Percentiles rank a stretch among this genome's conserved stretches.
Conservation (phyloP, 2,888 invertebrate species). For the Hipparchia sbordonii region DNA sequence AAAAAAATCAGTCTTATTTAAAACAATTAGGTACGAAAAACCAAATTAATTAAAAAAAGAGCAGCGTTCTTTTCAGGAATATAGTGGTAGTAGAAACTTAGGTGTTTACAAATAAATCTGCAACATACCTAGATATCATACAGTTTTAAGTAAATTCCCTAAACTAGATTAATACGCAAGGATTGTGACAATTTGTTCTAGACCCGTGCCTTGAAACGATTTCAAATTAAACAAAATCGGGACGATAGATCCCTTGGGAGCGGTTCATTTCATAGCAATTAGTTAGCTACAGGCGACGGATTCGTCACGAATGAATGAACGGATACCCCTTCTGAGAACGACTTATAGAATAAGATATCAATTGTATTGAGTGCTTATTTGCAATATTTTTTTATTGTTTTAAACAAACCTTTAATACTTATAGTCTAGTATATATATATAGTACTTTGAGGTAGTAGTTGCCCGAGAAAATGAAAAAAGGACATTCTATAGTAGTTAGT, state of each 20-base stretch:
- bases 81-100: too few species aligned
- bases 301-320: conserved; percentile 79
- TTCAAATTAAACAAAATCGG: conserved; percentile 75
- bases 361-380: not conserved
- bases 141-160: not conserved
- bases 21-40: too few species aligned
- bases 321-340: conserved; percentile 70
- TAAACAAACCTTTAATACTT: too few species aligned
- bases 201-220: conserved; percentile 22
- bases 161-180: not conserved
- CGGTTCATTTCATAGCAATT: conserved; percentile 81
- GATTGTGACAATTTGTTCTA: conserved; percentile 18
- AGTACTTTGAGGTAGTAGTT: too few species aligned
- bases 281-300: conserved; percentile 76
- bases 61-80: too few species aligned
- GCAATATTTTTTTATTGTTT: not conserved
- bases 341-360: conserved; percentile 44
- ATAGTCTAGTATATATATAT: too few species aligned
- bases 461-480: too few species aligned
- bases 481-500: too few species aligned
- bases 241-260: conserved; percentile 65
- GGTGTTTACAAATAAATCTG: too few species aligned
- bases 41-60: too few species aligned
- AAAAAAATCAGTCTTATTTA: too few species aligned
- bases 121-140: too few species aligned